Evolutionary conservation across 2,888 invertebrate genomes (phyloP).

Genomic region (Sinodicranocentrus sp.): DNA sequence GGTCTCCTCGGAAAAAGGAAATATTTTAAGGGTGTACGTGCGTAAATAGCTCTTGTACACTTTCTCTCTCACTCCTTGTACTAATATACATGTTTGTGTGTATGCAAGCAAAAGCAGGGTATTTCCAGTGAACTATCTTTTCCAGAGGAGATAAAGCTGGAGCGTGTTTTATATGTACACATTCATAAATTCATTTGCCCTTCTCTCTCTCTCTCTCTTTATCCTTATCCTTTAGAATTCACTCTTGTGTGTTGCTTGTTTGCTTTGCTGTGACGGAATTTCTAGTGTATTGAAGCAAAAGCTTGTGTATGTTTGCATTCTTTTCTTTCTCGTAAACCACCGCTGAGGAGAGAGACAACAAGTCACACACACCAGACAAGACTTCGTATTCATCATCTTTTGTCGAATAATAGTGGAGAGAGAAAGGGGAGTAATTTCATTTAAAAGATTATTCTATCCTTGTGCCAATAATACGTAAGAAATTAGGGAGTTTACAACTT

Average conservation of each 20-base stretch:
- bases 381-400: conserved; percentile 14
- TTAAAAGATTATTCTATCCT: conserved; percentile 43
- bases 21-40: conserved; percentile 58
- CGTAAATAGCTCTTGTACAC: conserved; percentile 47
- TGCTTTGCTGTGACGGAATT: conserved; percentile 22
- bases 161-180: conserved; percentile 12
- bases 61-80: not conserved
- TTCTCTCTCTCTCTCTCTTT: not conserved
- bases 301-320: conserved; percentile 19
- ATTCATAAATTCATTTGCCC: conserved; percentile 58
- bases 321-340: not conserved
- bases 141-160: conserved; percentile 7
- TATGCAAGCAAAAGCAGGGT: conserved; percentile 18
- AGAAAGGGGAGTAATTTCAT: conserved; percentile 32
- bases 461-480: conserved; percentile 49
- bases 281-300: conserved; percentile 1
- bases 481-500: conserved; percentile 63
- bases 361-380: conserved; percentile 1
- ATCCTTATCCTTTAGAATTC: conserved; percentile 21
- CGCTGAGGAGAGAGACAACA: not conserved
- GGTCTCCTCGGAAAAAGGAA: not conserved
- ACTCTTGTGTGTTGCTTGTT: conserved; percentile 25
- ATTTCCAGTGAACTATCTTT: not conserved
- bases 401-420: not conserved
- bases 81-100: not conserved